A percentile compares a stretch with the other conserved stretches of the same genome.
phyloP scores from a whole-genome alignment of 2,888 invertebrate species.

The Sinodicranocentrus sp. region DNA sequence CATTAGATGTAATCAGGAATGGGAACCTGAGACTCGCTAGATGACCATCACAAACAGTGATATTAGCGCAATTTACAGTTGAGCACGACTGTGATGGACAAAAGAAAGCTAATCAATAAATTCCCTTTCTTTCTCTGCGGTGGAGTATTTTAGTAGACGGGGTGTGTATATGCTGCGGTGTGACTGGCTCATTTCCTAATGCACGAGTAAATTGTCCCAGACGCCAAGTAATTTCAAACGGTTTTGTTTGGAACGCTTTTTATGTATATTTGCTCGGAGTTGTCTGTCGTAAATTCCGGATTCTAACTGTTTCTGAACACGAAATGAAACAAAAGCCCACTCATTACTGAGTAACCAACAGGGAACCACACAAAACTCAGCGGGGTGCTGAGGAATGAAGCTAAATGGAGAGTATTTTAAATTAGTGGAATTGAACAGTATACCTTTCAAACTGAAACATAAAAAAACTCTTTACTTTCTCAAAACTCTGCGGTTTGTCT shows the following conservation, averaged over 20 bases:
- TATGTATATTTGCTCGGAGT: conserved; percentile 46
- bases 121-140: conserved; percentile 15
- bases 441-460: background rate
- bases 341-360: conserved; percentile 23
- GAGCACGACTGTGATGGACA: conserved; percentile 20
- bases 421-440: background rate
- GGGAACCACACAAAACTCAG: conserved; percentile 20
- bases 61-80: conserved; percentile 26
- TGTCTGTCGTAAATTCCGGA: conserved; percentile 53
- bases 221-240: conserved; percentile 34
- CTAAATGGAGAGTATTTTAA: conserved; percentile 21
- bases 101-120: conserved; percentile 49
- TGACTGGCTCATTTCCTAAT: conserved; percentile 41
- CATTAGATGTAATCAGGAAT: conserved; percentile 39
- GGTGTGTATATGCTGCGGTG: background rate
- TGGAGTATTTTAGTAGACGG: conserved; percentile 9
- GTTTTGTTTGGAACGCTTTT: conserved; percentile 36
- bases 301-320: conserved; percentile 49
- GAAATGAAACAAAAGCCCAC: conserved; percentile 28
- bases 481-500: too few relatives aligned
- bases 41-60: conserved; percentile 43
- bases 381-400: conserved; percentile 40
- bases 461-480: too few relatives aligned
- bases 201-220: conserved; percentile 39
- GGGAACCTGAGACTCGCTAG: conserved; percentile 7